These are phyloP conservation scores for Carettochelys insculpta DNA, from an alignment of 2,113 vertebrate genomes.

Conservation along the genomic window DNA sequence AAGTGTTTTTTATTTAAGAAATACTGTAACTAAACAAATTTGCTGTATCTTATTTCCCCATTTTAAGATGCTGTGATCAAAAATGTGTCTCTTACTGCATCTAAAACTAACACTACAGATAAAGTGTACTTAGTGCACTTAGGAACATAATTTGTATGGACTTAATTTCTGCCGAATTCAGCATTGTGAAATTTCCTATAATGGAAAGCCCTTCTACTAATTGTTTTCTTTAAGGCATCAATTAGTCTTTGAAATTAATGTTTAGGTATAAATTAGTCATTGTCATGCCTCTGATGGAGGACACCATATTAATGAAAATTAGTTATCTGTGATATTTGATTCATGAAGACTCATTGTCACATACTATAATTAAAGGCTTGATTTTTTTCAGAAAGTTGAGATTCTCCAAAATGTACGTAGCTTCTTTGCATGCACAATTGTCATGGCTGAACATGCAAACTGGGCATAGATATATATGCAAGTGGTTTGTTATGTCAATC, in stretches of 20 bases:
- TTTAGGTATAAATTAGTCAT: not conserved
- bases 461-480: not conserved
- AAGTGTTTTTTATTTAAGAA: slow-evolving; percentile 76
- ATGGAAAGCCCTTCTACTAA: not conserved
- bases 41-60: slow-evolving; percentile 38
- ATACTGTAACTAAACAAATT: slow-evolving; percentile 59
- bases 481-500: not conserved
- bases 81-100: slow-evolving; percentile 24
- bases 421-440: slow-evolving; percentile 22
- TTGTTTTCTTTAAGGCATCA: not conserved
- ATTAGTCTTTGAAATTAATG: not conserved
- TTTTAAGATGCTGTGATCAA: not conserved
- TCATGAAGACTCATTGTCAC: not conserved
- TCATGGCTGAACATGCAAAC: not conserved
- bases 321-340: not conserved
- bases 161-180: not conserved
- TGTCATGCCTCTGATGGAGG: slow-evolving; percentile 10
- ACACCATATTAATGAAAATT: not conserved
- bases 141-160: not conserved
- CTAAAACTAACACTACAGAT: slow-evolving; percentile 18
- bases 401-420: not conserved
- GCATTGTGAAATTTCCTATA: not conserved
- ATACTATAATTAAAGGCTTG: not conserved
- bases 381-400: slow-evolving; percentile 48
- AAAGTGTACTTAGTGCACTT: not conserved